Conservation (phyloP, 2,888 invertebrate species). For the Erebia palarica region DNA sequence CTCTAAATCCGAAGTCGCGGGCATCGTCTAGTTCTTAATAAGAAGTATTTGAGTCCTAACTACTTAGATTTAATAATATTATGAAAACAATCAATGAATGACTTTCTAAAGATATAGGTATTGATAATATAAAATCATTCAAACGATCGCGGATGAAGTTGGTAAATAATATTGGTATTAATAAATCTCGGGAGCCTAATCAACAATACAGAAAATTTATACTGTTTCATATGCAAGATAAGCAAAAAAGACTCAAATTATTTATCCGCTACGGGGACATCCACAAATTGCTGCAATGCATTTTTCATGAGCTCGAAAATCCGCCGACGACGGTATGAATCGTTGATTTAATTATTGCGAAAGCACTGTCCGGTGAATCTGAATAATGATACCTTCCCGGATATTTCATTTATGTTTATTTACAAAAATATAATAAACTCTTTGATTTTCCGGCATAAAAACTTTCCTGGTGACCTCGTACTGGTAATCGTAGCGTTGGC, state of each 20-base stretch:
- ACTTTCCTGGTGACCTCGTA: no score
- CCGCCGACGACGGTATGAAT: slow-evolving; percentile 68
- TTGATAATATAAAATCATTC: no score
- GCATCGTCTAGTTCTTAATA: no score
- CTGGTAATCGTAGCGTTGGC: no score
- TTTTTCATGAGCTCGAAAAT: slow-evolving; percentile 75
- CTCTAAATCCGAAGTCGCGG: no score
- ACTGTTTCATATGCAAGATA: background rate
- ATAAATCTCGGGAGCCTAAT: background rate
- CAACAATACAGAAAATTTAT: background rate
- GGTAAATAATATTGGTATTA: background rate
- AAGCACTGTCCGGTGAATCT: slow-evolving; percentile 43
- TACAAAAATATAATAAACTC: background rate
- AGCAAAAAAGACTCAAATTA: slow-evolving; percentile 30
- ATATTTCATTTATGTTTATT: background rate
- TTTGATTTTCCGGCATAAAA: no score
- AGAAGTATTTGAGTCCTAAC: no score
- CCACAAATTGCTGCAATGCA: slow-evolving; percentile 75
- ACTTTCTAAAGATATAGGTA: no score
- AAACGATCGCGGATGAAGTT: no score
- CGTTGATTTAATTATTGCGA: slow-evolving; percentile 77
- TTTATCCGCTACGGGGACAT: slow-evolving; percentile 45
- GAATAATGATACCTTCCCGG: slow-evolving; percentile 5
- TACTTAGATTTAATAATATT: no score
- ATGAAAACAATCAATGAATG: no score